Percentiles rank a stretch among this genome's conserved stretches.
Conservation (phyloP, 2,888 invertebrate genomes). For the Ephialtes manifestator region DNA sequence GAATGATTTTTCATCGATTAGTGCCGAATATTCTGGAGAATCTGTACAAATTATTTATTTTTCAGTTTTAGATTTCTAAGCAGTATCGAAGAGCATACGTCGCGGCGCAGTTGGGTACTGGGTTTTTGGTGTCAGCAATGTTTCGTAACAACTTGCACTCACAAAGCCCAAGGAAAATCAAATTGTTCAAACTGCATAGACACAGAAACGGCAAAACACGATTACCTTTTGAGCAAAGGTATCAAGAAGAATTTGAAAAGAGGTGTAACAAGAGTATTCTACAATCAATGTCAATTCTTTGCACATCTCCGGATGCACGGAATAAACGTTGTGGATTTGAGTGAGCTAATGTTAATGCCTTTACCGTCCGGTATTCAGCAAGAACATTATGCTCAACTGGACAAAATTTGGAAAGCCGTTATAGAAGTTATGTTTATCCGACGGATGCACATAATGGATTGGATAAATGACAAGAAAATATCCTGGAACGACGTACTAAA, state of each 20-base stretch:
- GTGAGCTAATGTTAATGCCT: constrained; percentile 83
- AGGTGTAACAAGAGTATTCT: constrained; percentile 79
- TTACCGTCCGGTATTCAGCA: constrained; percentile 75
- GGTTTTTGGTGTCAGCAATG: constrained; percentile 83
- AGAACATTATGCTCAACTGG: constrained; percentile 75
- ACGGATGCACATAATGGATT: constrained; percentile 80
- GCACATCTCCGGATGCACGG: constrained; percentile 80
- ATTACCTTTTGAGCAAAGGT: constrained; percentile 75
- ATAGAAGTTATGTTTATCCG: constrained; percentile 81
- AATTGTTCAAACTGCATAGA: constrained; percentile 58
- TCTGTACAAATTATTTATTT: constrained; percentile 9
- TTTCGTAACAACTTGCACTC: constrained; percentile 76
- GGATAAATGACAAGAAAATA: constrained; percentile 76
- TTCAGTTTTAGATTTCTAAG: constrained; percentile 80
- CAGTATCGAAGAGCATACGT: constrained; percentile 80
- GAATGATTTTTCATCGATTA: not conserved
- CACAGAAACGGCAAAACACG: constrained; percentile 74
- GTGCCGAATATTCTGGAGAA: not conserved
- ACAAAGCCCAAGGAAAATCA: constrained; percentile 63
- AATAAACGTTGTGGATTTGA: constrained; percentile 74
- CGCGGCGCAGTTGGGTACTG: constrained; percentile 82
- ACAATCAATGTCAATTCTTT: constrained; percentile 83
- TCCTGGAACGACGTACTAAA: constrained; percentile 74
- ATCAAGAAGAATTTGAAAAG: constrained; percentile 74
- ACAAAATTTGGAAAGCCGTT: constrained; percentile 77